phyloP scores from a whole-genome alignment of 1,140 invertebrate genomes.

The Euglossa dilemma region DNA sequence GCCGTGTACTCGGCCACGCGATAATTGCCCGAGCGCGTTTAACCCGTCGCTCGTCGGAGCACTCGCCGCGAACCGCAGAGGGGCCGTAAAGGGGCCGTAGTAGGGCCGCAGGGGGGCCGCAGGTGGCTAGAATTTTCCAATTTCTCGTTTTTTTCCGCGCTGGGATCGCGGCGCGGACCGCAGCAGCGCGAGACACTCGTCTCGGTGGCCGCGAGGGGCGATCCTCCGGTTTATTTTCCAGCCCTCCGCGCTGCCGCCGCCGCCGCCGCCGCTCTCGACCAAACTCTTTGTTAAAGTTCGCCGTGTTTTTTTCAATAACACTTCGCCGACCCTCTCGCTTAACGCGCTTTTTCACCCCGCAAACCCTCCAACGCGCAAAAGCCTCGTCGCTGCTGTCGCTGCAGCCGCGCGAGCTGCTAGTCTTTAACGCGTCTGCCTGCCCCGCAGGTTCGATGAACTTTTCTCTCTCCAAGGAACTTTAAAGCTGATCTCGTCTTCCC shows the following conservation, averaged over 20 bases:
- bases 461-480: constrained; percentile 46
- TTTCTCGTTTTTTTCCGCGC: constrained; percentile 22
- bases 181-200: constrained; percentile 14
- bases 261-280: constrained; percentile 16
- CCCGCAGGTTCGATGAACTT: constrained; percentile 58
- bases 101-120: background rate
- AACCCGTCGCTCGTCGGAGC: background rate
- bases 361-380: constrained; percentile 56
- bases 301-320: constrained; percentile 62
- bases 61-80: background rate
- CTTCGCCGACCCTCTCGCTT: constrained; percentile 56
- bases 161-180: background rate
- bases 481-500: constrained; percentile 48
- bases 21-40: background rate
- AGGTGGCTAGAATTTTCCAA: constrained; percentile 14
- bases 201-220: constrained; percentile 8
- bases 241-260: background rate
- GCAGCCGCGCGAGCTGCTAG: constrained; percentile 53
- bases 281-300: constrained; percentile 54
- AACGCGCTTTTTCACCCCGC: constrained; percentile 61
- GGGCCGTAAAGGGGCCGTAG: no score
- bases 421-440: constrained; percentile 58
- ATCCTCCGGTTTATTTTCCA: constrained; percentile 24
- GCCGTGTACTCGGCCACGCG: background rate
- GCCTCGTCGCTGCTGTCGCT: constrained; percentile 31